Base-by-base conservation (phyloP, 2,113 vertebrate genomes). In the Addax nasomaculatus region DNA sequence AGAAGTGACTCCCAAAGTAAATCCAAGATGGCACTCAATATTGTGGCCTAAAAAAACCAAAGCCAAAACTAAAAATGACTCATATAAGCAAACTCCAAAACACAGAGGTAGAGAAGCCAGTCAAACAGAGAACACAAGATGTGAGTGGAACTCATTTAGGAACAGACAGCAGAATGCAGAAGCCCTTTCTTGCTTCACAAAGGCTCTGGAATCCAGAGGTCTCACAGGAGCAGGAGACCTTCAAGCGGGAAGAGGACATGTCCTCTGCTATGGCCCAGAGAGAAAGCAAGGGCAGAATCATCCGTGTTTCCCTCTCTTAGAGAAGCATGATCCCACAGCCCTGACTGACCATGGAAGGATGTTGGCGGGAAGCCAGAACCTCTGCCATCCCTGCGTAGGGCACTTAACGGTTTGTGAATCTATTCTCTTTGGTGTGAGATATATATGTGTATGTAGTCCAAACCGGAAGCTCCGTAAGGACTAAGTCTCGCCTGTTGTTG, bases 31-130 rank as follows among this genome's bases (percentile, higher is more conserved):
- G 57, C 49, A 70, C 33, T 33, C 73, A 93, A 33, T 27, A 36
- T 30, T 29, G 25, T 49, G 30, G 85, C 14, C 58, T 70, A 23
- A 47, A 17, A 78, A 78, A 78, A 47, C 3, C 73, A 58, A 64
- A 47, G 55, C 15, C 78, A 3, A 80, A 80, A 49, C 16, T 33
- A n/a, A 39, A 86, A 78, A 53, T 70, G 29, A 4, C 23, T 11
- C 10, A 25, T n/a, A 36, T 86, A 97, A 47, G 33, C 9, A 45
- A 81, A 86, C 19, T 76, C 81, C 43, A 55, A 92, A 78, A 80
- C 76, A 80, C 45, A 19, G 45, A 55, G 47, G 33, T 49, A 86
- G 55, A 76, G 47, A 94, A 78, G 15, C 23, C 67, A 30, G 49
- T 45, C 45, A 73, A 47, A 47, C 15, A 17, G 16, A 29, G 6